Evolutionary conservation across 2,888 invertebrate genomes (phyloP).

Genomic region (Hypomecis punctinalis): DNA sequence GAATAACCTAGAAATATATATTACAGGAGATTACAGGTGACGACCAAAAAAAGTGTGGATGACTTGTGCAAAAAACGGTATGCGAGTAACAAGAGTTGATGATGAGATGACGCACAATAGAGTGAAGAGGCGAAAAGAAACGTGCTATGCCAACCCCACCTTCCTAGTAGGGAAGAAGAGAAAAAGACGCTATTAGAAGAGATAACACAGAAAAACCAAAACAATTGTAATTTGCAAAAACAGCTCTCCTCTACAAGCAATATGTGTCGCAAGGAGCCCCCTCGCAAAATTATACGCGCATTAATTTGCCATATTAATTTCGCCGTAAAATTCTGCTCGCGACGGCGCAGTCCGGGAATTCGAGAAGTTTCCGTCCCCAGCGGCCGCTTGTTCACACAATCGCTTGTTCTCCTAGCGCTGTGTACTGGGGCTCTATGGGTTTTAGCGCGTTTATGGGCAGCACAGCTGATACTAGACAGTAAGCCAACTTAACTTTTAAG

Average conservation of each 20-base stretch:
- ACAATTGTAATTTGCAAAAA: not conserved
- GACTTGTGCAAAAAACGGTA: too few relatives aligned
- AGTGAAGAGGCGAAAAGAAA: too few relatives aligned
- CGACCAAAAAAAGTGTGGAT: too few relatives aligned
- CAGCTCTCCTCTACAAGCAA: constrained; percentile 33
- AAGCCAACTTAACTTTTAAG: not conserved
- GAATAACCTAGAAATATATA: too few relatives aligned
- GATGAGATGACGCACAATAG: too few relatives aligned
- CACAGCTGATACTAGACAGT: constrained; percentile 9
- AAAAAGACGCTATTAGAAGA: not conserved
- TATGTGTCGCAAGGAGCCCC: constrained; percentile 75
- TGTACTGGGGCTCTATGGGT: constrained; percentile 42
- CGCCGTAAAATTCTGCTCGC: constrained; percentile 84
- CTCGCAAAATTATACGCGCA: constrained; percentile 83
- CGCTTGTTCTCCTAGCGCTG: constrained; percentile 61
- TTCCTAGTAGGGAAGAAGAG: too few relatives aligned
- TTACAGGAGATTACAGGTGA: too few relatives aligned
- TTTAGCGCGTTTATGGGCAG: constrained; percentile 20
- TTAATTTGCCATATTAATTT: constrained; percentile 86
- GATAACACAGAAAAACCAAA: too few relatives aligned
- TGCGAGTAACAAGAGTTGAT: too few relatives aligned
- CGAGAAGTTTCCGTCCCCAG: constrained; percentile 79
- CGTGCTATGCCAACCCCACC: too few relatives aligned
- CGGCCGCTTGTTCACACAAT: constrained; percentile 82
- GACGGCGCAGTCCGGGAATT: constrained; percentile 75